These are phyloP conservation scores for Sphaeramia orbicularis DNA, from an alignment of 2,797 vertebrate genomes.

Conservation along the genomic window DNA sequence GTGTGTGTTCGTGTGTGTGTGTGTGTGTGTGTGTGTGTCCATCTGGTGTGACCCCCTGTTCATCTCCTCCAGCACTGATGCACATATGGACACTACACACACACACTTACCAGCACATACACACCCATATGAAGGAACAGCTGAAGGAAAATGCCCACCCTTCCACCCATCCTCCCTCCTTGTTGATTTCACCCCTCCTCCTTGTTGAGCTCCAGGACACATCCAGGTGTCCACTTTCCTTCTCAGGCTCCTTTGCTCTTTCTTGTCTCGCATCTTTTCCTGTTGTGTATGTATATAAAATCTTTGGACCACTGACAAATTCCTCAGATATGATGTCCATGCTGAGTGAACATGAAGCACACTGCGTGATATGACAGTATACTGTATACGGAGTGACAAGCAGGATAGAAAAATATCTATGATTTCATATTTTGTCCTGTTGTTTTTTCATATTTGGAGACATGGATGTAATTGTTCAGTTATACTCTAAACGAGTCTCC, in stretches of 20 bases:
- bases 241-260: slow-evolving; percentile 39
- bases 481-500: too few relatives aligned
- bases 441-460: too few relatives aligned
- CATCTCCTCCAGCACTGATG: slow-evolving; percentile 80
- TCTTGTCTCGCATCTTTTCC: slow-evolving; percentile 17
- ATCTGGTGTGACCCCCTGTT: slow-evolving; percentile 81
- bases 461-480: too few relatives aligned
- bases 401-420: background rate
- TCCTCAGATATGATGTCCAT: too few relatives aligned
- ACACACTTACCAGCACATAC: too few relatives aligned
- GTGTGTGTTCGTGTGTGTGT: slow-evolving; percentile 67
- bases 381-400: slow-evolving; percentile 3
- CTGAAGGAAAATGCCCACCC: slow-evolving; percentile 71
- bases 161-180: slow-evolving; percentile 44
- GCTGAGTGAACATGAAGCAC: too few relatives aligned
- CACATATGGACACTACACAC: slow-evolving; percentile 73
- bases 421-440: too few relatives aligned
- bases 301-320: slow-evolving; percentile 36
- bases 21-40: slow-evolving; percentile 58
- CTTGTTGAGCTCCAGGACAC: slow-evolving; percentile 72
- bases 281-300: slow-evolving; percentile 27
- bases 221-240: slow-evolving; percentile 79
- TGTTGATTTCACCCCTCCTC: slow-evolving; percentile 56
- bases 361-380: too few relatives aligned
- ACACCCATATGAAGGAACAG: slow-evolving; percentile 71